Evolutionary conservation across 2,797 vertebrate species (phyloP).

Genomic region (Propithecus deckenii): DNA sequence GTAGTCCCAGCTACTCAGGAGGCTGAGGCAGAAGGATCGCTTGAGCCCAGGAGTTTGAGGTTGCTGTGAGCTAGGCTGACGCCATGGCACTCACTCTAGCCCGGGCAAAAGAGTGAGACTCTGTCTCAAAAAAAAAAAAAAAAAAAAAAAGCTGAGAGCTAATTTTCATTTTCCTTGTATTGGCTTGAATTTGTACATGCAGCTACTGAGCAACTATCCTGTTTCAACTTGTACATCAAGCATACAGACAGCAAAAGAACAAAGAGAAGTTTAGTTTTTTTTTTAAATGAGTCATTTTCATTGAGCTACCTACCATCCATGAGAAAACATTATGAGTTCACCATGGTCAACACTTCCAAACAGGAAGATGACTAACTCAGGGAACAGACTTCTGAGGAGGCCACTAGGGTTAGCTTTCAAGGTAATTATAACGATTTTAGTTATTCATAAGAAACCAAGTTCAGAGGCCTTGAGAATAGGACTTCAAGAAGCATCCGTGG

Average conservation of each 20-base stretch:
- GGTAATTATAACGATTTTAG: neutral
- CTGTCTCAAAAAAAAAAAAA: no score
- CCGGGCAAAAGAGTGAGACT: no score
- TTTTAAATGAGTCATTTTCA: neutral
- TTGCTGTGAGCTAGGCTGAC: no score
- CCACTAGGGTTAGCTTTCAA: neutral
- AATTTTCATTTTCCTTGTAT: neutral
- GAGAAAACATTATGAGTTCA: neutral
- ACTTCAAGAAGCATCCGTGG: neutral
- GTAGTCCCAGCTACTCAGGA: no score
- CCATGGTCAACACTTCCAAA: neutral
- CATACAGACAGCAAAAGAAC: neutral
- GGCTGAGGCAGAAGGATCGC: no score
- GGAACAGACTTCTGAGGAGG: neutral
- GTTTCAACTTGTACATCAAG: slow-evolving; percentile 31
- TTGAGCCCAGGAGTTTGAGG: no score
- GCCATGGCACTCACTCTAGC: no score
- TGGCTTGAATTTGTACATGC: neutral
- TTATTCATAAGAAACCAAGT: neutral
- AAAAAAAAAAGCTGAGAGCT: neutral
- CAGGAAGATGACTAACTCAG: neutral
- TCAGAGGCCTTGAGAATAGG: neutral
- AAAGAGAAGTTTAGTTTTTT: neutral
- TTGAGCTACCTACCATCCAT: neutral
- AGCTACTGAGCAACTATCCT: neutral